Evolutionary conservation across 2,113 vertebrate species (phyloP), one percentile per base, ranked within the genome.

Genomic region (Onychostruthus taczanowskii): DNA sequence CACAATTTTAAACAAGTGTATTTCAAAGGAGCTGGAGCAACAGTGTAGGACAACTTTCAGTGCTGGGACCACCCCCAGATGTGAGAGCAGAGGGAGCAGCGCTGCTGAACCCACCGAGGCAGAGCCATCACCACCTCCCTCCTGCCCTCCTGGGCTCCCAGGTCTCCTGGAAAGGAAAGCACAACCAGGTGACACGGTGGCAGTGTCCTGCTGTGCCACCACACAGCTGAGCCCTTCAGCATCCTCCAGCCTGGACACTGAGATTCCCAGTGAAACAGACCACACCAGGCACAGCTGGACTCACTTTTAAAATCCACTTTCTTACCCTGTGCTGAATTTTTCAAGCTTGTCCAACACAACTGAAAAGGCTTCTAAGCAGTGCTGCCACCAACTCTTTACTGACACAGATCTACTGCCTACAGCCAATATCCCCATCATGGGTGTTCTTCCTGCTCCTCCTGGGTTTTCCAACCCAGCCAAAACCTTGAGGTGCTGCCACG

Each of bases 191-290:
- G 61, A 75, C 5, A 1, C 0, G 5, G 53, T 43, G 43, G 7
- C 69, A 67, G 31, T 10, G 23, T 55, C 79, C 79, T 75, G 46
- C 75, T 7, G 12, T 15, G 61, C 41, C 43, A 5, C 39, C 28
- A 6, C 6, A 2, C 17, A 50, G 47, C 52, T 0, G 0, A 50
- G 59, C 41, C 47, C 50, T 14, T 5, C 86, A 17, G 50, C 16
- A 1, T 17, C 55, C 64, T 22, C 2, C 44, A 89, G 44, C 44
- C 35, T 0, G 0, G 64, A 33, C 63, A 39, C 0, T 0, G 63
- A 12, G 44, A 13, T 39, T 64, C 16, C n/a, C 67, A 62, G 59
- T 10, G 11, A 31, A 35, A 27, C 61, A 80, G 19, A 50, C 11
- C 33, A 28, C 58, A 72, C 7, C 30, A 16, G 9, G 5, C 12